Base-by-base conservation (phyloP, 1,140 invertebrate genomes). In the Neodiprion virginianus region DNA sequence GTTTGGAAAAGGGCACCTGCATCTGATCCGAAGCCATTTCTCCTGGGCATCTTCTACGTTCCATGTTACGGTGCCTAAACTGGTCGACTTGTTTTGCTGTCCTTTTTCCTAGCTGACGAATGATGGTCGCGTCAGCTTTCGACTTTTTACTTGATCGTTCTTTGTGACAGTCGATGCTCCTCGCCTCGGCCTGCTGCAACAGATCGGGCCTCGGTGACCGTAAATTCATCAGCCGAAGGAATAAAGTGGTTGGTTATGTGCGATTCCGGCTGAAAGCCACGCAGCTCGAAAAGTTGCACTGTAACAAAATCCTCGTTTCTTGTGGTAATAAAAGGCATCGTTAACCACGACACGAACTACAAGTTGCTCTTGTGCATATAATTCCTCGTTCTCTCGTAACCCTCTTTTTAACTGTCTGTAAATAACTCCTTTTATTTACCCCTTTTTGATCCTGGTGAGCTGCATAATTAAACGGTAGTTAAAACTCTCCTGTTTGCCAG, bases 341-440 rank as follows among this genome's bases (percentile, higher is more conserved):
- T 61, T 61, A 61, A 61, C 53, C 53, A 61, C 28, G 28, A 40
- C 53, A 61, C 53, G 53, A 61, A 61, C 53, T 61, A 61, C 53
- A 14, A 61, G 53, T 61, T 61, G 53, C 53, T 61, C n/a, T 12
- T 17, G 11, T 61, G 53, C 53, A 14, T 61, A 61, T 61, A 61
- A 61, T 61, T 61, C 53, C 28, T 61, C n/a, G 5, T 61, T 61
- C 53, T 8, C 53, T 8, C 53, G 53, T 61, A 61, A 61, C 53
- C 53, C 53, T 14, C 4, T 61, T 61, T 61, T 40, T 40, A 40
- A 61, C n/a, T 61, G 53, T 61, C 53, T 17, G 53, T 61, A 61
- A 61, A 61, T 61, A 61, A 61, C 53, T 61, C 53, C n/a, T 61
- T 61, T 61, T 61, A 61, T 61, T 61, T 61, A 17, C 53, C 53